phyloP scores from a whole-genome alignment of 2,888 invertebrate genomes.

The Leucophenga montana region DNA sequence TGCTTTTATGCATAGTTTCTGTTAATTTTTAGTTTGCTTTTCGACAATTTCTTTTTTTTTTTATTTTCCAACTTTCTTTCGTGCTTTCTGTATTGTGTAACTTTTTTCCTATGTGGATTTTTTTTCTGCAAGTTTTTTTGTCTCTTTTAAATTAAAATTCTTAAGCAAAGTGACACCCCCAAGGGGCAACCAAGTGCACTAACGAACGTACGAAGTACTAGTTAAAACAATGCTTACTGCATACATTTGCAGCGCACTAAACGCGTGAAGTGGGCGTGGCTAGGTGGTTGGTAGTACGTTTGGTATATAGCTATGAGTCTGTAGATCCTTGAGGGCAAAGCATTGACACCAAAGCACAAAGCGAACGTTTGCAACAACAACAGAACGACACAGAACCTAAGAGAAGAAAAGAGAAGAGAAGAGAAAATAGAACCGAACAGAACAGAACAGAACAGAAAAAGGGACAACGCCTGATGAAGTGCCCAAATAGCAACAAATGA shows the following conservation, averaged over 20 bases:
- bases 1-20: not conserved
- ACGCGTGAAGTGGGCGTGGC: not conserved
- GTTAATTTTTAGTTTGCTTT: slow-evolving; percentile 3
- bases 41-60: not conserved
- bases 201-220: slow-evolving; percentile 38
- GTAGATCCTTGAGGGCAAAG: slow-evolving; percentile 64
- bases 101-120: not conserved
- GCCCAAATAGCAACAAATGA: slow-evolving; percentile 52
- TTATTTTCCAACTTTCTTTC: slow-evolving; percentile 7
- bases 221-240: slow-evolving; percentile 14
- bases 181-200: slow-evolving; percentile 46
- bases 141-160: slow-evolving; percentile 63
- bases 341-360: slow-evolving; percentile 64
- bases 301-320: not conserved
- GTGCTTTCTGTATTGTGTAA: not conserved
- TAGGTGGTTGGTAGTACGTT: not conserved
- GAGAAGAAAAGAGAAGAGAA: not conserved
- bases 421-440: too few species aligned
- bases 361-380: slow-evolving; percentile 36
- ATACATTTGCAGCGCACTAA: not conserved
- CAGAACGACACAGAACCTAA: slow-evolving; percentile 20
- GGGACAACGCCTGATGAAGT: slow-evolving; percentile 67
- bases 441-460: slow-evolving; percentile 42
- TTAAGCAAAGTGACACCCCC: slow-evolving; percentile 62
- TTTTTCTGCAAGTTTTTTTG: slow-evolving; percentile 48